phyloP scores from a whole-genome alignment of 2,888 invertebrate species.

The Hypomecis atomaria region DNA sequence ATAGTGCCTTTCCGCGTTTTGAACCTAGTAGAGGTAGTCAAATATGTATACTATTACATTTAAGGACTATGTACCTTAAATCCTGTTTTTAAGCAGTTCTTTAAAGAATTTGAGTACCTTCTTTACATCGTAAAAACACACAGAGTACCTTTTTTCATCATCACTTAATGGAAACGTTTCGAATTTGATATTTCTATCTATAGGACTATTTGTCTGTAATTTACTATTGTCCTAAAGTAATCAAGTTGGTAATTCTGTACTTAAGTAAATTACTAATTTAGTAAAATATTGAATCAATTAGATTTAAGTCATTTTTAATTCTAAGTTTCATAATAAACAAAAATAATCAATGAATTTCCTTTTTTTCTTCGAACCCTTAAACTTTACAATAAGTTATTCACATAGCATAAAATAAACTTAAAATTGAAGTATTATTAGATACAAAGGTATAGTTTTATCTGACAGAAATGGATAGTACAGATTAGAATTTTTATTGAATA shows the following conservation, averaged over 20 bases:
- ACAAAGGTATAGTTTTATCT: too few relatives aligned
- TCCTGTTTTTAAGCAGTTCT: conserved; percentile 47
- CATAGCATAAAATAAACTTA: too few relatives aligned
- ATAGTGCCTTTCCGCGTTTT: conserved; percentile 80
- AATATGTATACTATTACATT: conserved; percentile 53
- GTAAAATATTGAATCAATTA: conserved; percentile 69
- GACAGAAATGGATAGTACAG: too few relatives aligned
- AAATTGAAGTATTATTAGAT: too few relatives aligned
- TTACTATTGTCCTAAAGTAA: conserved; percentile 54
- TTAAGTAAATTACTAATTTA: conserved; percentile 52
- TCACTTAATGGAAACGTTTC: conserved; percentile 56
- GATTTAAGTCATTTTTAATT: conserved; percentile 72
- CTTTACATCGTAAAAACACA: conserved; percentile 45
- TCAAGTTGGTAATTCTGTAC: conserved; percentile 60
- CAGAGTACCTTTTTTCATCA: conserved; percentile 44
- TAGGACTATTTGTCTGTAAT: conserved; percentile 55
- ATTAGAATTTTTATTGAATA: too few relatives aligned
- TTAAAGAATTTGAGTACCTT: conserved; percentile 46
- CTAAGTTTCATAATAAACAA: conserved; percentile 69
- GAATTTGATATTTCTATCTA: conserved; percentile 63
- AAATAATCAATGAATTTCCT: conserved; percentile 44
- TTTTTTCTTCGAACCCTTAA: not conserved
- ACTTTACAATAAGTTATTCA: not conserved
- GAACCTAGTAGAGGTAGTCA: conserved; percentile 61
- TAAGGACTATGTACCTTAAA: conserved; percentile 54